phyloP scores from a whole-genome alignment of 2,888 invertebrate species.

The Cephus spinipes region DNA sequence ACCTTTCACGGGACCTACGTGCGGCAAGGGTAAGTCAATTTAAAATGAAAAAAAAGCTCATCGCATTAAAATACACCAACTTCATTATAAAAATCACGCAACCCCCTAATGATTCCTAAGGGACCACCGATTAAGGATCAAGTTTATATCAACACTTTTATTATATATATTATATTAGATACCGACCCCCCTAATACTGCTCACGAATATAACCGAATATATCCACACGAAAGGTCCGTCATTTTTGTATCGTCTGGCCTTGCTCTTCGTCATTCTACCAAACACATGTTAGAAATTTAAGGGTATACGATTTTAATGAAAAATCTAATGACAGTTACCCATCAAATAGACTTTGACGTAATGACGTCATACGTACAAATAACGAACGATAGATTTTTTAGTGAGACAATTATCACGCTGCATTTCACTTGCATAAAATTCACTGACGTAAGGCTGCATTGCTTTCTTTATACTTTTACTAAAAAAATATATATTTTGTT shows the following conservation, averaged over 20 bases:
- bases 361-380: background rate
- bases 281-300: background rate
- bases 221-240: background rate
- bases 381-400: background rate
- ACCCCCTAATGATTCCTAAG: background rate
- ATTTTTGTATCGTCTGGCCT: background rate
- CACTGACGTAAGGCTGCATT: background rate
- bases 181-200: background rate
- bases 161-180: background rate
- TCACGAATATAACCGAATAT: background rate
- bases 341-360: background rate
- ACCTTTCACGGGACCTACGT: slow-evolving; percentile 89
- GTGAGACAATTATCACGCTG: background rate
- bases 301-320: background rate
- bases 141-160: background rate
- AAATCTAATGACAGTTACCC: background rate
- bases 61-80: slow-evolving; percentile 1
- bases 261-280: background rate
- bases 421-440: background rate
- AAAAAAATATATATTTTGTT: background rate
- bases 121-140: background rate
- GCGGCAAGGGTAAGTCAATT: slow-evolving; percentile 78
- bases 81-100: background rate
- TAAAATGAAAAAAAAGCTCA: background rate
- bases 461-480: background rate